Evolutionary conservation across 2,888 invertebrate species (phyloP).

Genomic region (Phymatocera aterrima): DNA sequence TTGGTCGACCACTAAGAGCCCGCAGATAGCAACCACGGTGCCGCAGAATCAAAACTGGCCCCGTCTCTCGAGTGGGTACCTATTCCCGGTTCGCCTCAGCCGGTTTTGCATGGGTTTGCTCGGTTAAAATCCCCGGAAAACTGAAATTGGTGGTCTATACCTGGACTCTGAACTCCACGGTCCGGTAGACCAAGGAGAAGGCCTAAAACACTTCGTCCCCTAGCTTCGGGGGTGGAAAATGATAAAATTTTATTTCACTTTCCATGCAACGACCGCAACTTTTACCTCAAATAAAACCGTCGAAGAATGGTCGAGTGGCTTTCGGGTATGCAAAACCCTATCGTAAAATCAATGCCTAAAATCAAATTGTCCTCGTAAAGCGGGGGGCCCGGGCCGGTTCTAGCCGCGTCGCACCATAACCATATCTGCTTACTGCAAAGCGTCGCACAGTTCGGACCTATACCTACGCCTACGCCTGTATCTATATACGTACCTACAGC

Average conservation of each 20-base stretch:
- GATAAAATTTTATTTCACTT: conserved; percentile 64
- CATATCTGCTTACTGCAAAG: conserved; percentile 43
- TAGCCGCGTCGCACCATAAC: conserved; percentile 34
- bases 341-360: conserved; percentile 65
- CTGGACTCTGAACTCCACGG: not conserved
- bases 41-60: conserved; percentile 36
- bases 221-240: conserved; percentile 42
- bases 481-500: conserved; percentile 19
- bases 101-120: conserved; percentile 24
- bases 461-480: too few species aligned
- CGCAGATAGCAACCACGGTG: conserved; percentile 36
- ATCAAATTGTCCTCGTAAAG: conserved; percentile 66
- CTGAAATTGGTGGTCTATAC: conserved; percentile 2
- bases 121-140: conserved; percentile 21
- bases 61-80: not conserved
- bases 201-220: conserved; percentile 35
- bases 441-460: conserved; percentile 28
- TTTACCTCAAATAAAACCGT: conserved; percentile 61
- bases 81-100: not conserved
- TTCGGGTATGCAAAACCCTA: conserved; percentile 60
- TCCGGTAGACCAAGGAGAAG: not conserved
- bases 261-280: conserved; percentile 66
- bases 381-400: conserved; percentile 19
- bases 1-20: conserved; percentile 41
- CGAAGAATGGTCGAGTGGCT: conserved; percentile 46